Evolutionary conservation across 1,140 invertebrate species (phyloP).

Genomic region (Micrasema longulum): DNA sequence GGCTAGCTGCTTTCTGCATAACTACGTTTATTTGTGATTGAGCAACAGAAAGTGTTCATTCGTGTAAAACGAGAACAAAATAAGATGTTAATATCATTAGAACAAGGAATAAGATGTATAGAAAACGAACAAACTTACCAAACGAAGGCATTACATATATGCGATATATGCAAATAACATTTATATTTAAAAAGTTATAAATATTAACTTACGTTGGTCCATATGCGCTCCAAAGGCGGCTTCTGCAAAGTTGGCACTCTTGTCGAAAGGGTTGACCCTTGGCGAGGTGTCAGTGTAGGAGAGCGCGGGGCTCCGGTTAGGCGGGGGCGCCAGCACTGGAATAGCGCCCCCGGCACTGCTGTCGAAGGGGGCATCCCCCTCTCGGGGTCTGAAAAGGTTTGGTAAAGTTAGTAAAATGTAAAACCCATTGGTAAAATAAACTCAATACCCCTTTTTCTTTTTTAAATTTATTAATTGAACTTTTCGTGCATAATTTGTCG

Average conservation of each 20-base stretch:
- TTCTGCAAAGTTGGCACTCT: slow-evolving; percentile 66
- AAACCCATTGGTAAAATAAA: too few relatives aligned
- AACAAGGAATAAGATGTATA: too few relatives aligned
- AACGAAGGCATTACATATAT: too few relatives aligned
- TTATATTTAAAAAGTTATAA: neutral
- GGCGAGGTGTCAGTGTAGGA: slow-evolving; percentile 70
- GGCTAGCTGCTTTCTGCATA: too few relatives aligned
- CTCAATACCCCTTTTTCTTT: too few relatives aligned
- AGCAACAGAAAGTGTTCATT: neutral
- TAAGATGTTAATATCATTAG: too few relatives aligned
- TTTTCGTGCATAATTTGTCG: too few relatives aligned
- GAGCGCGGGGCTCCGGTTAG: slow-evolving; percentile 70
- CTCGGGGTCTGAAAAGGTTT: slow-evolving; percentile 71
- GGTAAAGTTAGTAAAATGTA: too few relatives aligned
- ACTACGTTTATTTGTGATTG: too few relatives aligned
- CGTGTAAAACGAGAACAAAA: neutral
- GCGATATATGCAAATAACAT: neutral
- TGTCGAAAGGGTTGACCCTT: slow-evolving; percentile 85
- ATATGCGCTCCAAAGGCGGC: slow-evolving; percentile 48
- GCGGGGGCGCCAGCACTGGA: slow-evolving; percentile 82
- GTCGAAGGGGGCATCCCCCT: slow-evolving; percentile 59
- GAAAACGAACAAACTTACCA: too few relatives aligned
- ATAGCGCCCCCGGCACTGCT: slow-evolving; percentile 64
- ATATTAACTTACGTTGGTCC: slow-evolving; percentile 41
- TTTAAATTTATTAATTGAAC: too few relatives aligned